A percentile compares a stretch with the other conserved stretches of the same genome.
These are phyloP conservation scores for Clostera curtula DNA, from an alignment of 2,888 invertebrate genomes.

Conservation along the genomic window DNA sequence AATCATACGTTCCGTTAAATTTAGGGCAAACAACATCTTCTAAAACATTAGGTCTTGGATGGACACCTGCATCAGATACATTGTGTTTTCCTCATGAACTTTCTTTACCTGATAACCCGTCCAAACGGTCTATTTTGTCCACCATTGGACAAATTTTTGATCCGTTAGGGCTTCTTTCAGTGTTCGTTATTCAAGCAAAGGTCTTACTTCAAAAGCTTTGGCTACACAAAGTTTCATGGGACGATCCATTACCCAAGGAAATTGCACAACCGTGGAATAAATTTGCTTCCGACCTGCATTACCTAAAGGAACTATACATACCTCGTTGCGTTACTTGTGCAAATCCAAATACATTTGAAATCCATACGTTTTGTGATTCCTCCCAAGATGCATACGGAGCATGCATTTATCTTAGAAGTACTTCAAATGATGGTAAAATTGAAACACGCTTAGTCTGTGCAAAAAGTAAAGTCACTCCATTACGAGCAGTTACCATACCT, in stretches of 20 bases:
- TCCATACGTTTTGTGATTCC: constrained; percentile 4
- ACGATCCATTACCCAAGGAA: neutral
- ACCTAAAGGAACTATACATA: neutral
- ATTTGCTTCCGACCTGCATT: neutral
- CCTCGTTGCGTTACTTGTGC: neutral
- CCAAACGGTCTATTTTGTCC: neutral
- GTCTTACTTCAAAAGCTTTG: neutral
- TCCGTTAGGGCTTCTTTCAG: neutral
- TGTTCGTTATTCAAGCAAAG: neutral
- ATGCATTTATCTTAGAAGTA: constrained; percentile 1
- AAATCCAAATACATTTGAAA: constrained; percentile 1
- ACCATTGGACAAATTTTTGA: neutral
- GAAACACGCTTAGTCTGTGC: neutral
- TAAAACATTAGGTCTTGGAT: neutral
- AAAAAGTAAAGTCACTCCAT: neutral
- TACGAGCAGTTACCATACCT: neutral
- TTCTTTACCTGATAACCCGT: neutral
- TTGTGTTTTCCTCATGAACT: neutral
- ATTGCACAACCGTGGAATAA: neutral
- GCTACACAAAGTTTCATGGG: too few species aligned
- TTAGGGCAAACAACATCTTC: neutral
- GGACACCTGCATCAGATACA: neutral
- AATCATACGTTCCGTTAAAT: neutral
- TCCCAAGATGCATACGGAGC: constrained; percentile 5
- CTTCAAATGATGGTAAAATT: neutral